These are phyloP conservation scores for Sebastes miniatus DNA, from an alignment of 2,797 vertebrate species.

Conservation along the genomic window DNA sequence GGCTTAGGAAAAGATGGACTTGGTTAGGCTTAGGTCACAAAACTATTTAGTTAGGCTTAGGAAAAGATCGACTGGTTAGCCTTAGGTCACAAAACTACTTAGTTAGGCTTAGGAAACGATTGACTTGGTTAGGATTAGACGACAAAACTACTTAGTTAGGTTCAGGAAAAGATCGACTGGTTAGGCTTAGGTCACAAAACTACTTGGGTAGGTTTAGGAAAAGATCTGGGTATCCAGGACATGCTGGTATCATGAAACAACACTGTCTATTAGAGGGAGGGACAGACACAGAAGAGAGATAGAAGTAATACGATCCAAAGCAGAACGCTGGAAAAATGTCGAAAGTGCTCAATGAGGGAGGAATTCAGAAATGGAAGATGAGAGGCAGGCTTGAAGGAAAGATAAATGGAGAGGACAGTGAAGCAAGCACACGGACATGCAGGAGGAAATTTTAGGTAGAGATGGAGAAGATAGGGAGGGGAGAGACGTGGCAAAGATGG, in stretches of 20 bases:
- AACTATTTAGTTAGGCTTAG: no score
- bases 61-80: no score
- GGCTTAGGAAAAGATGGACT: no score
- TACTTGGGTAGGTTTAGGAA: no score
- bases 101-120: no score
- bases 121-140: no score
- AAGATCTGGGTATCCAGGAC: no score
- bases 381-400: constrained; percentile 39
- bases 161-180: no score
- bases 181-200: no score
- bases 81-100: no score
- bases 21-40: no score
- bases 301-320: constrained; percentile 34
- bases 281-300: neutral
- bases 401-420: constrained; percentile 59
- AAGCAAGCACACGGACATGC: constrained; percentile 44
- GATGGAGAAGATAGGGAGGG: constrained; percentile 49
- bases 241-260: neutral
- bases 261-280: neutral
- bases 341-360: constrained; percentile 41
- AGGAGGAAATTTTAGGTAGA: constrained; percentile 55
- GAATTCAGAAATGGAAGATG: constrained; percentile 35
- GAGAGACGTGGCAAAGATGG: constrained; percentile 55
- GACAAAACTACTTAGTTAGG: no score
- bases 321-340: constrained; percentile 24